phyloP scores from a whole-genome alignment of 2,113 vertebrate species.

The Corydoras maculifer region DNA sequence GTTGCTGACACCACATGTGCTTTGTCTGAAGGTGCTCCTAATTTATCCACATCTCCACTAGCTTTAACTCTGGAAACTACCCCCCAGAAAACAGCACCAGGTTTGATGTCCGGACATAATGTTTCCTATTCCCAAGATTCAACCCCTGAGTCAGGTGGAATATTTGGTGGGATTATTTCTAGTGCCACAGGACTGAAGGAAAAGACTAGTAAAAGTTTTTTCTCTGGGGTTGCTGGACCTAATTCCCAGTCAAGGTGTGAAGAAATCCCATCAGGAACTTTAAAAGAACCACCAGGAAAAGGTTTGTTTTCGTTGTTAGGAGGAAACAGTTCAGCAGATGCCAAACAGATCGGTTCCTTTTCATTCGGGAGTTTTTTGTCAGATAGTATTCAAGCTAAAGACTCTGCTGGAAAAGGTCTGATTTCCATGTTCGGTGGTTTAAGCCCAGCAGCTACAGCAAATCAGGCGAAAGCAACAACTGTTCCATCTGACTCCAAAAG shows the following conservation, averaged over 20 bases:
- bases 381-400: conserved; percentile 43
- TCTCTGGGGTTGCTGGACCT: conserved; percentile 65
- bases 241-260: conserved; percentile 15
- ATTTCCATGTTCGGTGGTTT: conserved; percentile 44
- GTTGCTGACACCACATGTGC: conserved; percentile 22
- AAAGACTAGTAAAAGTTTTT: conserved; percentile 52
- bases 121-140: conserved; percentile 46
- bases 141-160: conserved; percentile 49
- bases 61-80: conserved; percentile 51
- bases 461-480: conserved; percentile 50
- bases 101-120: conserved; percentile 52
- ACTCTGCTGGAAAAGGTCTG: conserved; percentile 48
- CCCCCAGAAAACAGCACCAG: conserved; percentile 40
- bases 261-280: conserved; percentile 21
- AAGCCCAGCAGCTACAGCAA: conserved; percentile 30
- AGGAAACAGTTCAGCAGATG: conserved; percentile 43
- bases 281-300: conserved; percentile 38
- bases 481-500: conserved; percentile 59
- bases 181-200: conserved; percentile 44
- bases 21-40: conserved; percentile 43
- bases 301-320: conserved; percentile 48
- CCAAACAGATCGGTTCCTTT: conserved; percentile 43
- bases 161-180: conserved; percentile 57
- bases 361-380: conserved; percentile 43
- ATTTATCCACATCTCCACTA: conserved; percentile 34